Evolutionary conservation across 2,888 invertebrate species (phyloP).

Genomic region (Leucozona laternaria): DNA sequence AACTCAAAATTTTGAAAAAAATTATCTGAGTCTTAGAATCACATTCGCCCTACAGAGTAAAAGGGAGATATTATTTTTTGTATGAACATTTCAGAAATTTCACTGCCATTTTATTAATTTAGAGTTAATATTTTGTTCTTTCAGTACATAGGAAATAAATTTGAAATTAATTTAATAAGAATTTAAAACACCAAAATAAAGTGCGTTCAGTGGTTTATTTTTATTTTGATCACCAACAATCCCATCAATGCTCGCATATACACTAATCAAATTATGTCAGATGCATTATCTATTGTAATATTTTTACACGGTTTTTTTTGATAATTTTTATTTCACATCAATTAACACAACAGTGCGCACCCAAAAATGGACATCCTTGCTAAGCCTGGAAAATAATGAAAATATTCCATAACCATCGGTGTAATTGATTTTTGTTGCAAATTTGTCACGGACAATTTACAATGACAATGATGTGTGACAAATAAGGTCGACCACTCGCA

Average conservation of each 20-base stretch:
- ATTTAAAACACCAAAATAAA: neutral
- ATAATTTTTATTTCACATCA: neutral
- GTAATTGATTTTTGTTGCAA: constrained; percentile 66
- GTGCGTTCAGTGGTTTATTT: neutral
- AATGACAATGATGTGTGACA: constrained; percentile 51
- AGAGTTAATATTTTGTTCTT: too few relatives aligned
- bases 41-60: too few relatives aligned
- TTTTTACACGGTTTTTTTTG: neutral
- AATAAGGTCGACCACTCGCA: constrained; percentile 3
- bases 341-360: constrained; percentile 13
- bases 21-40: too few relatives aligned
- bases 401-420: neutral
- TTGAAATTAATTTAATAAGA: too few relatives aligned
- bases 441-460: constrained; percentile 60
- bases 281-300: constrained; percentile 13
- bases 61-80: too few relatives aligned
- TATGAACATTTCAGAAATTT: too few relatives aligned
- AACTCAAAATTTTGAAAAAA: too few relatives aligned
- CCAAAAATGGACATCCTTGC: constrained; percentile 8
- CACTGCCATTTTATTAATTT: too few relatives aligned
- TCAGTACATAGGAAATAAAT: too few relatives aligned
- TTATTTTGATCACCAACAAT: neutral
- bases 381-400: neutral
- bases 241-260: constrained; percentile 13
- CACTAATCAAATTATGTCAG: constrained; percentile 35